Evolutionary conservation across 2,797 vertebrate genomes (phyloP), one percentile per base, ranked within the genome.

Genomic region (Lithobates pipiens): DNA sequence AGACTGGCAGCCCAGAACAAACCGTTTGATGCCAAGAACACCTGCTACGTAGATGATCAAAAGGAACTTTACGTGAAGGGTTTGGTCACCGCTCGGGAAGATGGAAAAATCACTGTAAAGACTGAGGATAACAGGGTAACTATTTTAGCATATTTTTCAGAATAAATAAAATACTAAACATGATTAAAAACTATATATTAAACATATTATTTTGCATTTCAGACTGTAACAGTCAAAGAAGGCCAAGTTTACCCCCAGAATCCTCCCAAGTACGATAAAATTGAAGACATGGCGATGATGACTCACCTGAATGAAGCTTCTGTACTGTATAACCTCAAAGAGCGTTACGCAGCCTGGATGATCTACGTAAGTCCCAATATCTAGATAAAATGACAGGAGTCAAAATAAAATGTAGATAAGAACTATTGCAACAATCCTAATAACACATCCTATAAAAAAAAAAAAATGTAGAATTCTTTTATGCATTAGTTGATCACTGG

Each of bases 261-360:
- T 81, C 96, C 95, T 0, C 96, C 96, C 0, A 96, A 96, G 90
- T 97, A 96, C 76, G 96, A 97, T 89, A 95, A 92, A 89, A 94
- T 93, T 9, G 96, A 97, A 89, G 96, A 97, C 88, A 95, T 97
- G 95, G 95, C 95, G 50, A 94, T 96, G 94, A 93, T 96, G 94
- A 96, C 95, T 0, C 95, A 96, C 39, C 89, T 96, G 71, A 95
- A 96, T 0, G 95, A 97, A 77, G 95, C 96, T 0, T 94, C 93
- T 0, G 96, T 97, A 89, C 92, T 96, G 88, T 96, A 94, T 87
- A 97, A 97, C 92, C 95, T 96, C 86, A 97, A 97, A 90, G 96
- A 96, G 4, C 94, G 94, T 68, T 96, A 96, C 0, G 93, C 94
- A 63, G 93, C 95, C 88, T 96, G 95, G 96, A 96, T 96, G 95